Evolutionary conservation across 2,888 invertebrate genomes (phyloP).

Genomic region (Pasiphila rectangulata): DNA sequence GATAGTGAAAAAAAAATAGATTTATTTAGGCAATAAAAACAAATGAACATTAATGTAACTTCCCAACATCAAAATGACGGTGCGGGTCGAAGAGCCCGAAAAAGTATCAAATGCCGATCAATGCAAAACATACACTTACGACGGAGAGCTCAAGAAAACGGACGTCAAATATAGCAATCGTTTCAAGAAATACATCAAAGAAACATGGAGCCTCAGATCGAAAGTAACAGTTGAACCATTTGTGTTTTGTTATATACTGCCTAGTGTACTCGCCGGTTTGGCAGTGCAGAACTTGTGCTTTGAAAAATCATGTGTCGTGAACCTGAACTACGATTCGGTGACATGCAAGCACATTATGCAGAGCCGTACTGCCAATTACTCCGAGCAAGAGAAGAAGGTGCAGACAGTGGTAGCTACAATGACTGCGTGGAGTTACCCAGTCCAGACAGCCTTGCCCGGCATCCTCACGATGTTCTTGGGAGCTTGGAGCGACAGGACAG

Average conservation of each 20-base stretch:
- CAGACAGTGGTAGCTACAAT: slow-evolving; percentile 79
- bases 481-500: slow-evolving; percentile 83
- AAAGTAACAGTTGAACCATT: slow-evolving; percentile 85
- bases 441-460: slow-evolving; percentile 81
- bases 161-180: slow-evolving; percentile 62
- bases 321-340: slow-evolving; percentile 74
- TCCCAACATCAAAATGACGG: slow-evolving; percentile 67
- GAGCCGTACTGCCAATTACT: slow-evolving; percentile 61
- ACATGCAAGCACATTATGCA: slow-evolving; percentile 78
- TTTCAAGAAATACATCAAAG: slow-evolving; percentile 64
- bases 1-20: slow-evolving; percentile 12
- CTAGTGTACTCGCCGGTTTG: slow-evolving; percentile 84
- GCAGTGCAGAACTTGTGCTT: slow-evolving; percentile 79
- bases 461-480: slow-evolving; percentile 81
- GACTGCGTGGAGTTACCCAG: slow-evolving; percentile 80
- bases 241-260: slow-evolving; percentile 83
- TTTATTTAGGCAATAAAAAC: slow-evolving; percentile 47
- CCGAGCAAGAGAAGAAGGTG: slow-evolving; percentile 69
- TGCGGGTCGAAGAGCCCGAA: slow-evolving; percentile 75
- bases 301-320: slow-evolving; percentile 82
- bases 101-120: slow-evolving; percentile 61
- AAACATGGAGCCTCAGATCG: slow-evolving; percentile 64
- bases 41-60: slow-evolving; percentile 60
- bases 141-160: slow-evolving; percentile 52
- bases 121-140: slow-evolving; percentile 63